Evolutionary conservation across 2,113 vertebrate genomes (phyloP).

Genomic region (Desmodus rotundus): DNA sequence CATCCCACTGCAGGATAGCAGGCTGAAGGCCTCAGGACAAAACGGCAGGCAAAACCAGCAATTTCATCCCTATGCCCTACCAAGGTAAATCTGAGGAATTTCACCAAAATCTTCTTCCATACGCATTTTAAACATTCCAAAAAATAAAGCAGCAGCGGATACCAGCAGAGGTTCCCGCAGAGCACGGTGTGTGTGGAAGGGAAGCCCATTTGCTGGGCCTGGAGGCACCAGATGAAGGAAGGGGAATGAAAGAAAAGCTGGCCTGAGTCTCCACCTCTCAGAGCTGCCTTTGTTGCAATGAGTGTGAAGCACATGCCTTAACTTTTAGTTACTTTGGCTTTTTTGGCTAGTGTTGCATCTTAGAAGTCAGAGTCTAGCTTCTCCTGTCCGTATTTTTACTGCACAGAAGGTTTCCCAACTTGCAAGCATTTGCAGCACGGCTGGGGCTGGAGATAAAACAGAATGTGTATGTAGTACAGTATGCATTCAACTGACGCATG

Average conservation of each 20-base stretch:
- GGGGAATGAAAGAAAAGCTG: background rate
- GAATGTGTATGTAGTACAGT: constrained; percentile 85
- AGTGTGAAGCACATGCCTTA: constrained; percentile 28
- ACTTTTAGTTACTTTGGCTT: constrained; percentile 61
- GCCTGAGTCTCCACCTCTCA: background rate
- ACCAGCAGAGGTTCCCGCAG: background rate
- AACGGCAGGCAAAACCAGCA: background rate
- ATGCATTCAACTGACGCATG: constrained; percentile 81
- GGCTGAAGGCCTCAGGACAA: background rate
- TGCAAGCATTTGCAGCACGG: constrained; percentile 85
- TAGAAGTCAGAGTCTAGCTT: constrained; percentile 82
- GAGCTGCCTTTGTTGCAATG: constrained; percentile 54
- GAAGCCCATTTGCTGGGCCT: background rate
- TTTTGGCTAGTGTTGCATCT: constrained; percentile 79
- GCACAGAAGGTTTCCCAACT: constrained; percentile 85
- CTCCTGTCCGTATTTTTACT: constrained; percentile 82
- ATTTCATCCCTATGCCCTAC: background rate
- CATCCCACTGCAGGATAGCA: background rate
- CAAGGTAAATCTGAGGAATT: background rate
- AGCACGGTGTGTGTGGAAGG: background rate
- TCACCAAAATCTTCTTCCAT: background rate
- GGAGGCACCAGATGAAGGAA: background rate
- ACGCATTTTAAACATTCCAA: background rate
- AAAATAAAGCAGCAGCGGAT: background rate
- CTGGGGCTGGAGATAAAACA: constrained; percentile 85